Conservation (phyloP, 2,797 vertebrate genomes). For the Perodicticus potto region DNA sequence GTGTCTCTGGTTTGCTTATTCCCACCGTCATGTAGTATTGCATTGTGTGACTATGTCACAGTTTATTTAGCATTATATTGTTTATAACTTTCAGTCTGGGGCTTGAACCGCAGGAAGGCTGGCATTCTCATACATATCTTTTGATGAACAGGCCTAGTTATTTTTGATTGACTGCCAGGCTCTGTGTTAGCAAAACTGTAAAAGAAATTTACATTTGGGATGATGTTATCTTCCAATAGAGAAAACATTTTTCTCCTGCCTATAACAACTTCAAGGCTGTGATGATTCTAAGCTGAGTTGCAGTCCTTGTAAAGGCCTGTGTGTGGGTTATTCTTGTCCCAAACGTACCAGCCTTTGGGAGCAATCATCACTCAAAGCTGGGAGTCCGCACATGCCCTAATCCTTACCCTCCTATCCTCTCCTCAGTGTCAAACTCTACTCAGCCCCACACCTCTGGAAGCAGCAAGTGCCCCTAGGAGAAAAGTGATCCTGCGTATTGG, state of each 20-base stretch:
- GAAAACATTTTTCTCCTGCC: constrained; percentile 1
- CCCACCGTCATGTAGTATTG: neutral
- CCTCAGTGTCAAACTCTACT: neutral
- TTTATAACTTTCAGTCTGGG: neutral
- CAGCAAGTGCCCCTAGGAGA: neutral
- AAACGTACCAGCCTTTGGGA: neutral
- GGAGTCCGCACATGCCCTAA: fast-evolving
- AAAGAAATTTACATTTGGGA: neutral
- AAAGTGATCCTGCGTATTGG: neutral
- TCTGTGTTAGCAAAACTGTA: neutral
- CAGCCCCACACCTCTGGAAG: neutral
- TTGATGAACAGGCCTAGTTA: neutral
- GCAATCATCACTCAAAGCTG: neutral
- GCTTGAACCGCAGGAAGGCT: neutral
- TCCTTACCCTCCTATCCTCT: neutral
- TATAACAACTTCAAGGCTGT: neutral
- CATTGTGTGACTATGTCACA: neutral
- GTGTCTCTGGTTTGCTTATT: neutral
- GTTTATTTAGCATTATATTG: constrained; percentile 5
- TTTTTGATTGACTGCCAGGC: constrained; percentile 15
- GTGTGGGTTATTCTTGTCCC: neutral
- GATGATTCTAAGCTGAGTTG: neutral
- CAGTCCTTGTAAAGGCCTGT: neutral
- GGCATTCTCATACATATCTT: neutral
- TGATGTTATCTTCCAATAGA: neutral